Base-by-base conservation (phyloP, 2,888 invertebrate species). In the Laothoe populi region DNA sequence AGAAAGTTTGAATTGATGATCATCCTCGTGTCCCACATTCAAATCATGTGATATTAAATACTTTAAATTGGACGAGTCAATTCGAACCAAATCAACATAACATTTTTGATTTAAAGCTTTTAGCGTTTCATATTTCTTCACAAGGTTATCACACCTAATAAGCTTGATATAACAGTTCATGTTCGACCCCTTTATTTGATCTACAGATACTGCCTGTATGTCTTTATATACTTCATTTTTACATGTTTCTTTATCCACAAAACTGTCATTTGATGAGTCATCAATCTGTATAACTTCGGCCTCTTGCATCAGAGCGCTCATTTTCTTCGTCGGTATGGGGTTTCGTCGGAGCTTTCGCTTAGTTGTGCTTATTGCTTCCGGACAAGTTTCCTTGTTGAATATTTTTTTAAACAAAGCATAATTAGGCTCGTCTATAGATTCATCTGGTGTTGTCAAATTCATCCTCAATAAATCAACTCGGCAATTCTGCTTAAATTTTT, bases 181-280 rank as follows among this genome's bases (percentile, higher is more conserved):
- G 11, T 31, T 53, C 4, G 13, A 53, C 31, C 11, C 10, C 19
- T 53, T 53, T 7, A 35, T 19, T 11, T 8, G 19, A 11, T 35
- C 19, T 19, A 19, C 35, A 16, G 35, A 13, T 24, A 13, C 31
- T 19, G 0, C 19, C 4, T 35, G 31, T 8, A n/a, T 26, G 2
- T 4, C 7, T 0, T 35, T 35, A 10, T 11, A 19, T 10, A 44
- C 19, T 8, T 53, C 16, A 31, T 31, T 19, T 35, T 10, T 4
- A 19, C 16, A 19, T 19, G 8, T 53, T 10, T 11, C 19, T 53
- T 4, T 31, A 11, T 35, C 19, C 11, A 19, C 35, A 11, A 53
- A 19, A 64, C 73, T 76, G 19, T 87, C 86, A 69, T 78, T 81
- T 8, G 84, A 83, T 3, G 85, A 85, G 65, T 86, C 86, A 61